Percentiles rank a stretch among this genome's conserved stretches.
phyloP scores from a whole-genome alignment of 2,888 invertebrate genomes.

The Pterostichus madidus region DNA sequence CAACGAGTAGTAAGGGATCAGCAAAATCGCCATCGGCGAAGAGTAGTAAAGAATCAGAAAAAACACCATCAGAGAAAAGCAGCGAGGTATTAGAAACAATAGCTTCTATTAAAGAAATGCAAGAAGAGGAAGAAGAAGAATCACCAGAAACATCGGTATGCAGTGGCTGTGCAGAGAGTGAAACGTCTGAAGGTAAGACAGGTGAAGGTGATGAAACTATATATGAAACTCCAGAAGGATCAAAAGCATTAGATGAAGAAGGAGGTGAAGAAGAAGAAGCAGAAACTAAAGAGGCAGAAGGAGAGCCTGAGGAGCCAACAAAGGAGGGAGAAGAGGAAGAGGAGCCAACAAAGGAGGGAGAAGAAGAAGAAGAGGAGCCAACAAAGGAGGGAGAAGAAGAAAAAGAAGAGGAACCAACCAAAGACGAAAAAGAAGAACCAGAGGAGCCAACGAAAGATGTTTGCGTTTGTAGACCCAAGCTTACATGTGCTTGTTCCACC shows the following conservation, averaged over 20 bases:
- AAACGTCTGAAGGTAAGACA: background rate
- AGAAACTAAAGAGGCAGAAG: background rate
- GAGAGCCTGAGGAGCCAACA: background rate
- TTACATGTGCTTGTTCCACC: background rate
- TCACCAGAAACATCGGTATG: background rate
- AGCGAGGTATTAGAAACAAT: slow-evolving; percentile 6
- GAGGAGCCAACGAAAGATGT: background rate
- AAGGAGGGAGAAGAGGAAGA: background rate
- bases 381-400: background rate
- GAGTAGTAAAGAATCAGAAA: background rate
- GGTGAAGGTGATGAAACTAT: slow-evolving; percentile 12
- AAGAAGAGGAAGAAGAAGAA: slow-evolving; percentile 18
- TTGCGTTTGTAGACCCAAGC: background rate
- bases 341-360: slow-evolving; percentile 1
- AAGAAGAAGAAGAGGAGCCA: background rate
- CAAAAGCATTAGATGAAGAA: background rate
- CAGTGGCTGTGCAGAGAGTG: slow-evolving; percentile 4
- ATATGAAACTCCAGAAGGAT: slow-evolving; percentile 4
- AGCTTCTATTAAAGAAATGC: slow-evolving; percentile 3
- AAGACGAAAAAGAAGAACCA: background rate
- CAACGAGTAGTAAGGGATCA: no score
- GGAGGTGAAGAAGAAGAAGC: background rate
- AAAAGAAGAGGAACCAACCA: background rate
- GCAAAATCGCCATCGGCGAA: no score
- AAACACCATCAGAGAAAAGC: background rate